Evolutionary conservation across 2,113 vertebrate genomes (phyloP).

Genomic region (Lampris megalopsis): DNA sequence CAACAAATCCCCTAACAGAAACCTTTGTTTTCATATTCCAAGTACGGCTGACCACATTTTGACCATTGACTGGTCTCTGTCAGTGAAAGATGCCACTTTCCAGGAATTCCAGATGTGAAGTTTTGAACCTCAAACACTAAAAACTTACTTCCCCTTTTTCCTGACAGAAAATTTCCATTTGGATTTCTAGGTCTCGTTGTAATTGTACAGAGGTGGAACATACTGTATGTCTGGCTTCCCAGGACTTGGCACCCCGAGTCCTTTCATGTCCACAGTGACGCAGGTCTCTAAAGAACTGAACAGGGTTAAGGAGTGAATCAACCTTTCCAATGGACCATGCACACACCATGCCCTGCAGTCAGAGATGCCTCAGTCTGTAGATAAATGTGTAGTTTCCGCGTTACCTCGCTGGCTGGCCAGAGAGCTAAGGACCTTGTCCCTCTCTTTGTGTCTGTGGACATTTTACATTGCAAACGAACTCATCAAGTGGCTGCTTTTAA

Average conservation of each 20-base stretch:
- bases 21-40: conserved; percentile 16
- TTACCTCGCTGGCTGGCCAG: conserved; percentile 87
- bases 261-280: conserved; percentile 54
- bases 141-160: conserved; percentile 19
- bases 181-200: conserved; percentile 32
- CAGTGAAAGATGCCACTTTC: conserved; percentile 1
- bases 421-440: conserved; percentile 70
- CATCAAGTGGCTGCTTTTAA: conserved; percentile 64
- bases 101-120: conserved; percentile 1
- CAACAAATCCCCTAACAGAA: conserved; percentile 8
- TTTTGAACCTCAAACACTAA: conserved; percentile 29
- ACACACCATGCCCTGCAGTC: conserved; percentile 70
- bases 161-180: conserved; percentile 37
- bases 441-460: conserved; percentile 72
- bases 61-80: conserved; percentile 9
- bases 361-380: conserved; percentile 77
- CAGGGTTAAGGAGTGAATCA: conserved; percentile 49
- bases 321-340: conserved; percentile 47
- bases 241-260: conserved; percentile 27
- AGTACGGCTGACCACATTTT: conserved; percentile 11
- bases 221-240: conserved; percentile 48
- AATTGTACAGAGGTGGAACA: conserved; percentile 38
- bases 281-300: conserved; percentile 75
- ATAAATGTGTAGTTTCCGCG: conserved; percentile 70
- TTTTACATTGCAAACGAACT: conserved; percentile 72